A percentile compares a stretch with the other conserved stretches of the same genome.
Conservation (phyloP, 2,888 invertebrate genomes). For the Tillus elongatus region DNA sequence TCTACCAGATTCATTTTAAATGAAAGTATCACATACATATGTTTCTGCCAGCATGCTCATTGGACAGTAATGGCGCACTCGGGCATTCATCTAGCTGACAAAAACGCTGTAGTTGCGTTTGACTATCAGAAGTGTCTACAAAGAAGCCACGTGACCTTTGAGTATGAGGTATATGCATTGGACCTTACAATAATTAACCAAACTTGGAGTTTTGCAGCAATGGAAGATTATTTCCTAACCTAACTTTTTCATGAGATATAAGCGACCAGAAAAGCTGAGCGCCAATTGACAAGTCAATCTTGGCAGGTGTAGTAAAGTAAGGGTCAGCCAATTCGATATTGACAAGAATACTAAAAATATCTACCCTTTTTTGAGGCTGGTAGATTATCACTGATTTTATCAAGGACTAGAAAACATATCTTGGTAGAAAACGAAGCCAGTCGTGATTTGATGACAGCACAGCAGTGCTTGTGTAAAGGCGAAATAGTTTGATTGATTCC, state of each 20-base stretch:
- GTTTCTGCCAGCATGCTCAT: too few species aligned
- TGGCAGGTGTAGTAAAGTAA: neutral
- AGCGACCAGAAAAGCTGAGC: neutral
- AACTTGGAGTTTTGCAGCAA: too few species aligned
- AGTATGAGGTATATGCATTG: too few species aligned
- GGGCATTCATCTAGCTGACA: neutral
- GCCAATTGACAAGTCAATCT: neutral
- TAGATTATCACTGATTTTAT: neutral
- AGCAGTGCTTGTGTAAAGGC: neutral
- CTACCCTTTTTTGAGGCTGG: neutral
- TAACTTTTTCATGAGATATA: neutral
- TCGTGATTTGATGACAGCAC: neutral
- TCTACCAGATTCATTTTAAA: too few species aligned
- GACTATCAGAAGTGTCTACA: neutral
- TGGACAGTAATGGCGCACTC: neutral
- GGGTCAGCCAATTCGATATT: constrained; percentile 2
- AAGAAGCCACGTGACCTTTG: too few species aligned
- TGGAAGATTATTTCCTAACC: neutral
- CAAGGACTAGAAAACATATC: neutral
- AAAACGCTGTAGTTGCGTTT: neutral
- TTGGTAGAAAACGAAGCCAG: neutral
- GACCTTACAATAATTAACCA: neutral
- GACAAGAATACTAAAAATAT: neutral
- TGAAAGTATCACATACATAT: too few species aligned
- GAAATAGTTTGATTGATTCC: neutral